Conservation (phyloP, 2,113 vertebrate species). For the Peromyscus maniculatus region DNA sequence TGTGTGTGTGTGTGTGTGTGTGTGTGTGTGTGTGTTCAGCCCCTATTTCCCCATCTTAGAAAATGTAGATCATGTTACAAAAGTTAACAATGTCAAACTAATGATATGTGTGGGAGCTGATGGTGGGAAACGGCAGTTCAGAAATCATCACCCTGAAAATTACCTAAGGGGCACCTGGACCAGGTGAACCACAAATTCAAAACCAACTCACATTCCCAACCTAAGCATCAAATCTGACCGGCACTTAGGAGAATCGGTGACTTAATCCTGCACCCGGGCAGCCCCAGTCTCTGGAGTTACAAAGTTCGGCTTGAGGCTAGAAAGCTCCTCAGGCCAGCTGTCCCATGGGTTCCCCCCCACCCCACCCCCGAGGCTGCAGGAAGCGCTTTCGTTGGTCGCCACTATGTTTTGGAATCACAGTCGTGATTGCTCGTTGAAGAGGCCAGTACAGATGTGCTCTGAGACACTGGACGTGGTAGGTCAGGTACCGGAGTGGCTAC, state of each 20-base stretch:
- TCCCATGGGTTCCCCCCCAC: no score
- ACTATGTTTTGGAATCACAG: not conserved
- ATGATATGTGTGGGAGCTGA: not conserved
- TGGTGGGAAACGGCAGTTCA: not conserved
- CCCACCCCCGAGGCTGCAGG: no score
- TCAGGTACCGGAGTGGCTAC: not conserved
- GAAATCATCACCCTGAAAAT: not conserved
- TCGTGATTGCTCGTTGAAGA: not conserved
- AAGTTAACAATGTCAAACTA: constrained; percentile 46
- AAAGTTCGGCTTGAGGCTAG: not conserved
- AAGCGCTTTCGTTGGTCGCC: not conserved
- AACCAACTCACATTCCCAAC: constrained; percentile 32
- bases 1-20: no score
- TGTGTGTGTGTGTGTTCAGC: no score
- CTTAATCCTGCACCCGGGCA: not conserved
- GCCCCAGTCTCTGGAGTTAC: not conserved
- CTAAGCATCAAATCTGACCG: not conserved
- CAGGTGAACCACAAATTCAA: not conserved
- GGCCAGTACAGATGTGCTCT: no score
- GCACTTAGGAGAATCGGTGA: not conserved
- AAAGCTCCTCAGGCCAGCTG: not conserved
- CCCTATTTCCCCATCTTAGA: not conserved
- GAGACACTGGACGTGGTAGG: not conserved
- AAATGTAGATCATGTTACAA: constrained; percentile 3
- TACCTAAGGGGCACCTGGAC: not conserved